Base-by-base conservation (phyloP, 2,888 invertebrate genomes). In the Axea sp. region DNA sequence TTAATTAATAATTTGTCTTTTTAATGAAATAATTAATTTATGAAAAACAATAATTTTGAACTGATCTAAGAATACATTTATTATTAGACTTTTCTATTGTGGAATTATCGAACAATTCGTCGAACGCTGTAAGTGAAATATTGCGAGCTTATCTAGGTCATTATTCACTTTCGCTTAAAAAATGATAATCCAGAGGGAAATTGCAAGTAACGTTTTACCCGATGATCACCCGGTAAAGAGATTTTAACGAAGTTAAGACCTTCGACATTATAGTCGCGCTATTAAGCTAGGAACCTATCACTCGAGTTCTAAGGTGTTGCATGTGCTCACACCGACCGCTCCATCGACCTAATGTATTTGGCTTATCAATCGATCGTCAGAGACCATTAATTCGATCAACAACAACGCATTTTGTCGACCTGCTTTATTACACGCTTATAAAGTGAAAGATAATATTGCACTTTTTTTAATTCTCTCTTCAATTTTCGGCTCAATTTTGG, bases 181-280 rank as follows among this genome's bases (percentile, higher is more conserved):
- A 57, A 57, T 43, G 30, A 57, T 60, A 47, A 47, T 47, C 49
- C 15, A 14, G 3, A n/a, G 9, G 28, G 24, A 49, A 49, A 62
- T 39, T 49, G 49, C 15, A 15, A 41, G 41, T 22, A 62, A 49
- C 51, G 3, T 64, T 55, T 35, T 47, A 55, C 22, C 19, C 39
- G 47, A 37, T 55, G 39, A 47, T 55, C 47, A 15, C 5, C 39
- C 22, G 37, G 35, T 55, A 55, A 55, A 65, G 65, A 55, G 55
- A 55, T 45, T 65, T 55, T 65, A 65, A 65, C n/a, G 65, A 65
- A 65, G 55, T 67, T 67, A 67, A 39, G 30, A 55, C 55, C 47
- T 57, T 55, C 55, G 47, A 57, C 39, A 47, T 45, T 39, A 31
- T 30, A 57, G 37, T 37, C 5, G 24, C 19, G 47, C 31, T 55